Conservation (phyloP, 2,113 vertebrate species). For the Polyodon spathula region DNA sequence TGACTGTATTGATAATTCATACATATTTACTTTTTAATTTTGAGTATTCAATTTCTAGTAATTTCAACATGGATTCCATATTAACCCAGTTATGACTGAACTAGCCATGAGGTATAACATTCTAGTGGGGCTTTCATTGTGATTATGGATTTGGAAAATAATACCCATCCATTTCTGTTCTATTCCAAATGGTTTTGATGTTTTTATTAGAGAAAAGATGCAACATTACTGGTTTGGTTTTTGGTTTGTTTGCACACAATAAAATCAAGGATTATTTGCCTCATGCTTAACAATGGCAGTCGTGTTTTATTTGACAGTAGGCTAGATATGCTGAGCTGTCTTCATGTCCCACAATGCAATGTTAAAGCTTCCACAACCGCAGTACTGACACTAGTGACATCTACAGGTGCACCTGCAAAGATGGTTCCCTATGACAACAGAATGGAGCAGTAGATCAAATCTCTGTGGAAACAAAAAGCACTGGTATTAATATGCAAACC, state of each 20-base stretch:
- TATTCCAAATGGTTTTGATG: too few species aligned
- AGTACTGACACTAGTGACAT: slow-evolving; percentile 64
- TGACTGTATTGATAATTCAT: too few species aligned
- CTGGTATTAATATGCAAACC: slow-evolving; percentile 36
- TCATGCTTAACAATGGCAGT: neutral
- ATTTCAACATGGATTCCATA: too few species aligned
- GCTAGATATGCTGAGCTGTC: slow-evolving; percentile 36
- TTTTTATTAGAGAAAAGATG: neutral
- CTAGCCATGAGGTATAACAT: too few species aligned
- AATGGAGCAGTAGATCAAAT: slow-evolving; percentile 24
- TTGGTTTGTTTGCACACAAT: neutral
- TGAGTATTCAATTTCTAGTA: too few species aligned
- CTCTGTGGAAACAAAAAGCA: slow-evolving; percentile 20
- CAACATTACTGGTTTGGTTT: neutral
- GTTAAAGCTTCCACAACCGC: slow-evolving; percentile 30
- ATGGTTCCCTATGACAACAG: slow-evolving; percentile 19
- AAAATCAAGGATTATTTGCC: slow-evolving; percentile 3
- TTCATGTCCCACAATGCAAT: slow-evolving; percentile 40
- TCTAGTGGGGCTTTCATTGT: too few species aligned
- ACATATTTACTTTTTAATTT: too few species aligned
- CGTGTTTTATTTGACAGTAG: neutral
- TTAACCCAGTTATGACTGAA: too few species aligned
- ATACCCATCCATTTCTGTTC: too few species aligned
- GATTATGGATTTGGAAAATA: too few species aligned
- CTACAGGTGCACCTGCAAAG: slow-evolving; percentile 43